phyloP scores from a whole-genome alignment of 2,113 vertebrate genomes.

The Egretta garzetta region DNA sequence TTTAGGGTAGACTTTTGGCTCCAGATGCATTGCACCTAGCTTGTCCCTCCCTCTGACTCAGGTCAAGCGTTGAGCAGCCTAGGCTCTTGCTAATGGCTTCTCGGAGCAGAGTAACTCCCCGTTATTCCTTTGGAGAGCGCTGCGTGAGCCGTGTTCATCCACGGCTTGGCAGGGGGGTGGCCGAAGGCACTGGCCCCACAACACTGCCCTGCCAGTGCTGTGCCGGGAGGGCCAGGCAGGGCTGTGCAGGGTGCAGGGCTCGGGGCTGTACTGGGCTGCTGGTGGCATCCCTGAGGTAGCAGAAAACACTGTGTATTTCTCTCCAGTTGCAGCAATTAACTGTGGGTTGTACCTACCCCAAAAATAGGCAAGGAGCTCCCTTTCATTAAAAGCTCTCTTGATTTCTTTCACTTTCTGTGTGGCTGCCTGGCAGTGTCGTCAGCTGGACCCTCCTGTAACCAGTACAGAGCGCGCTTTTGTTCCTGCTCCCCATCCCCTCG shows the following conservation, averaged over 20 bases:
- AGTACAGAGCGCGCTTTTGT: not conserved
- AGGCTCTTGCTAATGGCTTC: not conserved
- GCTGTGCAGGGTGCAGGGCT: rapidly evolving
- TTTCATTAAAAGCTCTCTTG: not conserved
- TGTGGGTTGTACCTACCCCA: not conserved
- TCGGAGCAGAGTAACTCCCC: not conserved
- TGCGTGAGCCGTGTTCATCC: rapidly evolving
- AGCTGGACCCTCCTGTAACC: not conserved
- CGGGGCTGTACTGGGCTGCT: rapidly evolving
- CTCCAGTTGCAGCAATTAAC: not conserved
- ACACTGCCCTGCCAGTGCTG: no score
- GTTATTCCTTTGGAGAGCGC: not conserved
- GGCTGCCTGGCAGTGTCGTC: not conserved
- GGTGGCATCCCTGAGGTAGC: not conserved
- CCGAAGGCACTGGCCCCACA: no score
- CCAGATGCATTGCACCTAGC: not conserved
- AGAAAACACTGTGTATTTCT: not conserved
- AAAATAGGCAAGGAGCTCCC: not conserved
- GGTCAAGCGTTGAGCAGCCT: not conserved
- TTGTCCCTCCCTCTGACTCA: not conserved
- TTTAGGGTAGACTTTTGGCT: not conserved
- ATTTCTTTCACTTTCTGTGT: not conserved
- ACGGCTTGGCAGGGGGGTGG: rapidly evolving
- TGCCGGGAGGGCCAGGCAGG: not conserved
- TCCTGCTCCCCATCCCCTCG: not conserved